Conservation (phyloP, 2,888 invertebrate species). For the Altica lythri region DNA sequence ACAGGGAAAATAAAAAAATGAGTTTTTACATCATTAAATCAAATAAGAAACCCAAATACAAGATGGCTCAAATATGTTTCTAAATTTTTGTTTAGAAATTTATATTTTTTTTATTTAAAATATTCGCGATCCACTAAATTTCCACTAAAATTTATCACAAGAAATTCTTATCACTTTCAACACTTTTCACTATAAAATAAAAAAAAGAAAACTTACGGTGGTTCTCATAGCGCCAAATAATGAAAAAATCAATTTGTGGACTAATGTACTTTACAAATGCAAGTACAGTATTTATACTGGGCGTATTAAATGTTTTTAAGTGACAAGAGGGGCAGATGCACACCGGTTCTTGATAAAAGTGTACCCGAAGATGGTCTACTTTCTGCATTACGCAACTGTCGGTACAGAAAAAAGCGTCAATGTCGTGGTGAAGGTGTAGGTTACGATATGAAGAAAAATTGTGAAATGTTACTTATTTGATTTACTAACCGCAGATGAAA, state of each 20-base stretch:
- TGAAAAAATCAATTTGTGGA: conserved; percentile 49
- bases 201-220: conserved; percentile 45
- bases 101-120: too few species aligned
- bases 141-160: too few species aligned
- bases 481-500: too few species aligned
- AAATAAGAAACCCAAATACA: too few species aligned
- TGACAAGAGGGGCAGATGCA: conserved; percentile 46
- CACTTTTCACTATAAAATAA: too few species aligned
- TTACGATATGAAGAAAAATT: conserved; percentile 10
- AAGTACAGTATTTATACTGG: conserved; percentile 48
- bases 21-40: too few species aligned
- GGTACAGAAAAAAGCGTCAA: conserved; percentile 12
- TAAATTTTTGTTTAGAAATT: too few species aligned
- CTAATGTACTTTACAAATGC: conserved; percentile 44
- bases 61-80: too few species aligned
- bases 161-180: too few species aligned
- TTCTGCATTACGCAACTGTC: conserved; percentile 45
- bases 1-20: too few species aligned
- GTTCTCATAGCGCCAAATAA: conserved; percentile 50
- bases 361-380: conserved; percentile 49
- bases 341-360: conserved; percentile 28
- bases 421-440: conserved; percentile 20
- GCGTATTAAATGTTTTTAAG: conserved; percentile 36
- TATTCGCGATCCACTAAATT: too few species aligned
- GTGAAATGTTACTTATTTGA: conserved; percentile 3